Evolutionary conservation across 2,888 invertebrate species (phyloP), one percentile per base, ranked within the genome.

Genomic region (Clusia tigrina): DNA sequence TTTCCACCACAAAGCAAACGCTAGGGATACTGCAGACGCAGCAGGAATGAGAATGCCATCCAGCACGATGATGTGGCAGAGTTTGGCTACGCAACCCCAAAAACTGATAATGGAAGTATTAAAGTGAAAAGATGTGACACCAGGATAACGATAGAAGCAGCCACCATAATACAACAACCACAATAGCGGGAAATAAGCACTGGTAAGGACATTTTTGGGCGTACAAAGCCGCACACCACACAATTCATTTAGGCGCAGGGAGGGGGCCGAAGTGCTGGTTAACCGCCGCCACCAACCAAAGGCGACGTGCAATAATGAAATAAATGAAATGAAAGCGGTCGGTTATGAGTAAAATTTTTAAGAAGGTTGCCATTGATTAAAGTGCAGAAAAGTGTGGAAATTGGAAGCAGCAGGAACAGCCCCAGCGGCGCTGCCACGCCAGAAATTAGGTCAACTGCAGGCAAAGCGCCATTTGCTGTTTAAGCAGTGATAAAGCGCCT

Each of bases 61-160:
- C 15, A 20, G 15, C 18, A 26, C n/a, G 37, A 10, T 17, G 1
- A 9, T 20, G 22, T 26, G 24, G 32, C 32, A 12, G 32, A 54
- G 2, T 17, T 56, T 22, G 17, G 38, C 56, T 17, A 18, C 37
- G 15, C 32, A 6, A 32, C 6, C 32, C 32, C 12, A 6, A 12
- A 32, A 32, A 32, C 6, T 20, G 23, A 38, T 18, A 17, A 56
- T 17, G 38, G 38, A 22, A 3, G 22, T 37, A 56, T 56, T 56
- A 17, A 22, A 56, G 46, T n/a, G 56, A 56, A n/a, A n/a, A 38
- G 56, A 56, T 56, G 22, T 22, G 56, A 32, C 56, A 56, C 37
- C n/a, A 20, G 56, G 38, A 56, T 56, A 56, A 56, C 3, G 20
- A 18, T 20, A 38, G 12, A 32, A 32, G 32, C 32, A 32, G 6